Conservation (phyloP, 2,113 vertebrate species). For the Vimba vimba region DNA sequence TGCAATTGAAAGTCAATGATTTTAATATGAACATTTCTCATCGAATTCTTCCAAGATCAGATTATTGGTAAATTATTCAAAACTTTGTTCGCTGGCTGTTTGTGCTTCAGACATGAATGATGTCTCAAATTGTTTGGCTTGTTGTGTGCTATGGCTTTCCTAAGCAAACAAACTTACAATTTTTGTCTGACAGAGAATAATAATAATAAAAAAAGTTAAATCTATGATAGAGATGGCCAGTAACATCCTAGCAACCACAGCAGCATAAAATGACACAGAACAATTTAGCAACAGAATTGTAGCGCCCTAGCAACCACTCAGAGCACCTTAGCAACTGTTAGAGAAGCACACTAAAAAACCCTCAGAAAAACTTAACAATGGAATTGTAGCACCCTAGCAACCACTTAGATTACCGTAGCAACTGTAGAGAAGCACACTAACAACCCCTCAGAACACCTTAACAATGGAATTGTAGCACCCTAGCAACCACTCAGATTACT, state of each 20-base stretch:
- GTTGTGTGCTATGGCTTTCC: background rate
- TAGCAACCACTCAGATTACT: no score
- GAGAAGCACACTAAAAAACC: background rate
- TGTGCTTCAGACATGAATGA: background rate
- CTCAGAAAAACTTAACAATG: background rate
- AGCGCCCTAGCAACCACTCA: background rate
- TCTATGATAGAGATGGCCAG: background rate
- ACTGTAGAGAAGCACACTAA: background rate
- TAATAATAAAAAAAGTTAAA: background rate
- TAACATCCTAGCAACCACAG: background rate
- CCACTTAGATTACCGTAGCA: background rate
- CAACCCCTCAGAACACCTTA: background rate
- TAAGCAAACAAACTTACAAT: background rate
- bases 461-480: background rate
- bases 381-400: background rate
- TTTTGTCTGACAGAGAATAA: background rate
- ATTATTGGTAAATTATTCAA: conserved; percentile 7
- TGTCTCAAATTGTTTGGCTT: background rate
- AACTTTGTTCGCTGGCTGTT: background rate
- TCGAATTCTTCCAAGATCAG: background rate
- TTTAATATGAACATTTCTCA: conserved; percentile 12
- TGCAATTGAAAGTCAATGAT: conserved; percentile 2
- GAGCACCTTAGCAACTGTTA: background rate
- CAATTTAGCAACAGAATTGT: background rate
- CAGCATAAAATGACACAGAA: background rate